Evolutionary conservation across 2,797 vertebrate species (phyloP), one percentile per base, ranked within the genome.

Genomic region (Spatula clypeata): DNA sequence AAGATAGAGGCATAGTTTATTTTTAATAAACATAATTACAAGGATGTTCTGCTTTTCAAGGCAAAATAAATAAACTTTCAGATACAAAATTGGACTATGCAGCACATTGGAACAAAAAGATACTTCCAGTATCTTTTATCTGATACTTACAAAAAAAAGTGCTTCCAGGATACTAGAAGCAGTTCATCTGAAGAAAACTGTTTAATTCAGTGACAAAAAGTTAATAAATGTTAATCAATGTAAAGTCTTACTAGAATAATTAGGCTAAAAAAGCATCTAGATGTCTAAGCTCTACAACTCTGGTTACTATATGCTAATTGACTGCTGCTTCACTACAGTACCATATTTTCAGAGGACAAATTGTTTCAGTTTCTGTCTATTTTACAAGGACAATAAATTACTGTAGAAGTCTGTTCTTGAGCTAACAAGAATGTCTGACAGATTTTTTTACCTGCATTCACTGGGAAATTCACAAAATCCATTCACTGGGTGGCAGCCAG

Each of bases 361-460:
- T 31, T 3, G 42, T 88, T 86, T 76, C 44, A 40, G 13, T 23
- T 84, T 86, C 29, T 81, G 7, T 38, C 11, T 77, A 4, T 64
- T 66, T 75, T 64, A 70, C 26, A 20, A 75, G 13, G 51, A 53
- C 3, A 42, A 62, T 5, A 4, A 65, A 69, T 82, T 88, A 92
- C 24, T 77, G 74, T 88, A 95, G 13, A 32, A 3, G 13, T 34
- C 27, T 18, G 4, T 27, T 86, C 66, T 44, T 38, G 24, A 32
- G 32, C 38, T 67, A 76, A 75, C 11, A 85, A 6, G 27, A 21
- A 12, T 32, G 5, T 54, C 49, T 83, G 73, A 86, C 53, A 84
- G 45, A 75, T 76, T 60, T 76, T 76, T 89, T 98, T 98, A 99
- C 99, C 99, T 99, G 99, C 99, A 99, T 96, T 99, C 98, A 92